Evolutionary conservation across 2,888 invertebrate species (phyloP).

Genomic region (Lasioglossum lativentre): DNA sequence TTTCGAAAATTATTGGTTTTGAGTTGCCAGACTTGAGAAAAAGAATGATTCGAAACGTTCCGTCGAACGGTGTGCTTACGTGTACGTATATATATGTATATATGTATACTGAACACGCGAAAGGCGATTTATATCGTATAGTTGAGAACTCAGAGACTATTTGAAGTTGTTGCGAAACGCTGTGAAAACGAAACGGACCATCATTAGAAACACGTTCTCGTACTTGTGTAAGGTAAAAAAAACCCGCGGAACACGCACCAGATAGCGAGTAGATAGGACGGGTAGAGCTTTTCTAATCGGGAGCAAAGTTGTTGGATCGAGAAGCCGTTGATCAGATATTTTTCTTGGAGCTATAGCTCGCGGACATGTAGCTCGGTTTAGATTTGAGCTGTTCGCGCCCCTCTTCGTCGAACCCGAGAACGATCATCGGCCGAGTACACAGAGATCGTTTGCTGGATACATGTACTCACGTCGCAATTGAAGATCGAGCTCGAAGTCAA

Average conservation of each 20-base stretch:
- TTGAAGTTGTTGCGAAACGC: constrained; percentile 75
- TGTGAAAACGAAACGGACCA: constrained; percentile 80
- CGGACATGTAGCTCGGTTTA: constrained; percentile 55
- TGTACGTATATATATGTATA: neutral
- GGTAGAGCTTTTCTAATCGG: constrained; percentile 57
- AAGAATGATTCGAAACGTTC: neutral
- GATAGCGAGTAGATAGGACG: constrained; percentile 8
- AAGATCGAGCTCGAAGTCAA: constrained; percentile 1
- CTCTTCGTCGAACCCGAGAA: neutral
- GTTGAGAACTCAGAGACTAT: constrained; percentile 77
- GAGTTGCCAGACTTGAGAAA: neutral
- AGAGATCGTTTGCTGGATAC: neutral
- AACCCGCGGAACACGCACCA: constrained; percentile 32
- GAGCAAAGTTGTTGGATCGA: constrained; percentile 58
- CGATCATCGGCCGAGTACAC: neutral
- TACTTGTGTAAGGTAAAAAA: constrained; percentile 49
- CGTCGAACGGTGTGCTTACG: neutral
- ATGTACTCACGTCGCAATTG: neutral
- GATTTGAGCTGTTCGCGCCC: constrained; percentile 29
- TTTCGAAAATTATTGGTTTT: neutral
- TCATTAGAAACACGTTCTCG: constrained; percentile 72
- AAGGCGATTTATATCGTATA: constrained; percentile 33
- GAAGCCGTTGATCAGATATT: constrained; percentile 40
- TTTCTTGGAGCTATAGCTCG: constrained; percentile 47
- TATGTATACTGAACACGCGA: neutral